Evolutionary conservation across 2,888 invertebrate genomes (phyloP).

Genomic region (Agrotis clavis): DNA sequence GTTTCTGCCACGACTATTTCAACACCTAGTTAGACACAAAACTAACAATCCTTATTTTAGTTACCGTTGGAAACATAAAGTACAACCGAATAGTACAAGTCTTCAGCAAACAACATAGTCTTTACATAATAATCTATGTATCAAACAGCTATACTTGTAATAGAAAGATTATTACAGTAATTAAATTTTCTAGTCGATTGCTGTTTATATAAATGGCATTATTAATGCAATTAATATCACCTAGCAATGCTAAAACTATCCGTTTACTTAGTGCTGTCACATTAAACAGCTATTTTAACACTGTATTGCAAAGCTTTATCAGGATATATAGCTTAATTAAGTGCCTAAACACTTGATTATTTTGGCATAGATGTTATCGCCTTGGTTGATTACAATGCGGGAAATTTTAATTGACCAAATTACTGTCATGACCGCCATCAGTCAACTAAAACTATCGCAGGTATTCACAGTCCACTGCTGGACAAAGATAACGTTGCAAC

Average conservation of each 20-base stretch:
- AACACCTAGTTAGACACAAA: no score
- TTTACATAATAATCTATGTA: conserved; percentile 22
- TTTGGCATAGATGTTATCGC: conserved; percentile 44
- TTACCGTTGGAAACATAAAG: background rate
- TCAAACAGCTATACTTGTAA: conserved; percentile 23
- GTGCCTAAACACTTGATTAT: conserved; percentile 19
- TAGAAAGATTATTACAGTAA: conserved; percentile 33
- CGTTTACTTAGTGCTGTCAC: conserved; percentile 26
- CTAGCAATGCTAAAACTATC: conserved; percentile 10
- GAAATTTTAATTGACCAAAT: conserved; percentile 47
- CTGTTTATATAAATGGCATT: conserved; percentile 40
- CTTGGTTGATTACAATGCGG: conserved; percentile 41
- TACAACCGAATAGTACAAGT: background rate
- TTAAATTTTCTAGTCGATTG: conserved; percentile 26
- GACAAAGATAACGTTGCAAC: conserved; percentile 20
- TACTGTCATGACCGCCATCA: conserved; percentile 46
- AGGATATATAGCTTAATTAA: conserved; percentile 29
- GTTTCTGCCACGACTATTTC: no score
- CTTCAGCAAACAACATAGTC: background rate
- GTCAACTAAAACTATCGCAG: conserved; percentile 26
- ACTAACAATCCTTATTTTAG: background rate
- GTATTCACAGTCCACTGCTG: conserved; percentile 27
- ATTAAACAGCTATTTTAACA: conserved; percentile 28
- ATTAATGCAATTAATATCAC: conserved; percentile 48
- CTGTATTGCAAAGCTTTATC: conserved; percentile 31